phyloP scores from a whole-genome alignment of 2,888 invertebrate species.

The Azorinus chamasolen region DNA sequence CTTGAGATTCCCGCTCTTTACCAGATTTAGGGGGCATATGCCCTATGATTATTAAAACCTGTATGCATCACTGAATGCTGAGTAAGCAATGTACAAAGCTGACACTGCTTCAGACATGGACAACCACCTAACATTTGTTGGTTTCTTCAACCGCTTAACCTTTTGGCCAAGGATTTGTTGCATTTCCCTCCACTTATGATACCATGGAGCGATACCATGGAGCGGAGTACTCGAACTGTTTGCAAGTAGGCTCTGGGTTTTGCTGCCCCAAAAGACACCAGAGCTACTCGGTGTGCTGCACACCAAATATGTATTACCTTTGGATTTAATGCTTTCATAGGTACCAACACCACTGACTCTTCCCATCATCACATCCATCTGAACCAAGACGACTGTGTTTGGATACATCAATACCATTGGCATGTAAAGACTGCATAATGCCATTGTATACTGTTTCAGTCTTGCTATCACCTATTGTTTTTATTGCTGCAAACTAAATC shows the following conservation, averaged over 20 bases:
- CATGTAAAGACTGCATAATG: conserved; percentile 16
- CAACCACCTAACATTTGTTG: conserved; percentile 26
- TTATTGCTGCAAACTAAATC: no score
- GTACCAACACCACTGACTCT: conserved; percentile 14
- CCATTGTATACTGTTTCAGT: conserved; percentile 33
- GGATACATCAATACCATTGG: conserved; percentile 14
- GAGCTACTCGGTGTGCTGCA: conserved; percentile 40
- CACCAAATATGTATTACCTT: conserved; percentile 43
- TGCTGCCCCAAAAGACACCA: conserved; percentile 37
- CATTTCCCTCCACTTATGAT: conserved; percentile 25
- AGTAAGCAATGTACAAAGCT: conserved; percentile 10
- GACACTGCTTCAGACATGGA: conserved; percentile 29
- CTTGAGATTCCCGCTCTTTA: no score
- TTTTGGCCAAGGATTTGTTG: conserved; percentile 22
- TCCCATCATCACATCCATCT: conserved; percentile 38
- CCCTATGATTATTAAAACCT: no score
- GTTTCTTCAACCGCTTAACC: conserved; percentile 22
- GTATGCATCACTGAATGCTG: no score
- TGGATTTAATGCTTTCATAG: conserved; percentile 25
- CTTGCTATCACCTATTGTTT: no score
- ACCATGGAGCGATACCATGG: no score
- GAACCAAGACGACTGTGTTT: conserved; percentile 28
- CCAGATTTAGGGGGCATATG: no score
- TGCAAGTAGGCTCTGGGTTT: no score
- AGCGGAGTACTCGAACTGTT: no score